phyloP scores from a whole-genome alignment of 2,797 vertebrate genomes.

The Luscinia luscinia region DNA sequence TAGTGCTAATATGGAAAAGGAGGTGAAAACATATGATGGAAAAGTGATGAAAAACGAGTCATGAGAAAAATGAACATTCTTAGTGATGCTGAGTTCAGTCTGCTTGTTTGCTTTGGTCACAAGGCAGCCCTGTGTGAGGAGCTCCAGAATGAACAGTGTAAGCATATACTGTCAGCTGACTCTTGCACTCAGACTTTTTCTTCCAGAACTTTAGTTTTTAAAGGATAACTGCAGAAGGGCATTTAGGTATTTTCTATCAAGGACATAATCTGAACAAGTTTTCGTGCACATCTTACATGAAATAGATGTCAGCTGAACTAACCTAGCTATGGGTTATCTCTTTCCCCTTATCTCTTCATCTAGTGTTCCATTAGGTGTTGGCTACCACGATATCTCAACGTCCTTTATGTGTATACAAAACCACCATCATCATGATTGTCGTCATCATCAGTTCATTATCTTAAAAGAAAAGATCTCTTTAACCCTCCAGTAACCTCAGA shows the following conservation, averaged over 20 bases:
- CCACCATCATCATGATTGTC: background rate
- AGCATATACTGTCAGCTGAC: background rate
- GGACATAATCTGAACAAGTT: background rate
- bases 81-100: background rate
- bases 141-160: background rate
- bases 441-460: constrained; percentile 1
- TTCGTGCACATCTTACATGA: background rate
- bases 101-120: background rate
- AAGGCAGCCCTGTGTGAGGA: background rate
- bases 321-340: background rate
- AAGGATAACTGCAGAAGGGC: background rate
- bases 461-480: constrained; percentile 30
- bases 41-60: background rate
- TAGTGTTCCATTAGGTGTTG: background rate
- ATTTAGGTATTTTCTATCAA: background rate
- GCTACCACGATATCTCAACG: background rate
- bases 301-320: background rate
- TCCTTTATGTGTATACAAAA: constrained; percentile 2
- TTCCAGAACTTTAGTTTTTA: background rate
- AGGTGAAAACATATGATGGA: background rate
- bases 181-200: background rate
- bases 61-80: background rate
- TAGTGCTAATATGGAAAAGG: background rate
- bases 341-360: background rate
- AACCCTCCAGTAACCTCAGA: background rate